phyloP scores from a whole-genome alignment of 2,888 invertebrate genomes.

The Amblyjoppa fuscipennis region DNA sequence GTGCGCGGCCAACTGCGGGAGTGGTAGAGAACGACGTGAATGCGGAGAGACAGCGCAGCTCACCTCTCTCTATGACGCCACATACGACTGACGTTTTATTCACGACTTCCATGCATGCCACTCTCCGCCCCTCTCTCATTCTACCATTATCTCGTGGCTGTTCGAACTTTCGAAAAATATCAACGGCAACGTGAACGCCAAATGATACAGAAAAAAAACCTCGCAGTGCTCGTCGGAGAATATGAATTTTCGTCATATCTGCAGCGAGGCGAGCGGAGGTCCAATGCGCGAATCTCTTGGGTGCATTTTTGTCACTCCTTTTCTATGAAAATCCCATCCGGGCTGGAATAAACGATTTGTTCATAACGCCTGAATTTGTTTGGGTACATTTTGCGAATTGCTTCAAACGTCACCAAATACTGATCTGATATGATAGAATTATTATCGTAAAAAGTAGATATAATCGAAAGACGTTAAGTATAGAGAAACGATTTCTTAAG shows the following conservation, averaged over 20 bases:
- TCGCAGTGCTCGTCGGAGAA: background rate
- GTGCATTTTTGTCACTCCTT: background rate
- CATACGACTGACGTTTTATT: conserved; percentile 58
- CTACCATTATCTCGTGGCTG: conserved; percentile 14
- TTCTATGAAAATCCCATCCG: background rate
- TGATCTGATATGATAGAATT: background rate
- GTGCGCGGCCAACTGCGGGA: conserved; percentile 37
- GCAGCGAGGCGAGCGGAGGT: background rate
- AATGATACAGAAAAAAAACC: background rate
- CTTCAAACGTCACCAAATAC: background rate
- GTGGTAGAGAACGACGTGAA: conserved; percentile 56
- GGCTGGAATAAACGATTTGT: background rate
- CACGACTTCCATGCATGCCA: conserved; percentile 49
- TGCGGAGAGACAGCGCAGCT: conserved; percentile 52
- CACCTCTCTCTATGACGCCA: conserved; percentile 54
- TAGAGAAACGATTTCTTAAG: no score
- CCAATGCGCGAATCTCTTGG: background rate
- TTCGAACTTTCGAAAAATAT: conserved; percentile 9
- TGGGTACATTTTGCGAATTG: background rate
- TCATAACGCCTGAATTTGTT: background rate
- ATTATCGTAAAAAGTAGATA: no score
- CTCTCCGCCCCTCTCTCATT: conserved; percentile 5
- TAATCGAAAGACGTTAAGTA: no score
- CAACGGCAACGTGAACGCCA: conserved; percentile 14
- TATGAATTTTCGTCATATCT: background rate